Conservation (phyloP, 2,888 invertebrate species). For the Chydorus sphaericus region DNA sequence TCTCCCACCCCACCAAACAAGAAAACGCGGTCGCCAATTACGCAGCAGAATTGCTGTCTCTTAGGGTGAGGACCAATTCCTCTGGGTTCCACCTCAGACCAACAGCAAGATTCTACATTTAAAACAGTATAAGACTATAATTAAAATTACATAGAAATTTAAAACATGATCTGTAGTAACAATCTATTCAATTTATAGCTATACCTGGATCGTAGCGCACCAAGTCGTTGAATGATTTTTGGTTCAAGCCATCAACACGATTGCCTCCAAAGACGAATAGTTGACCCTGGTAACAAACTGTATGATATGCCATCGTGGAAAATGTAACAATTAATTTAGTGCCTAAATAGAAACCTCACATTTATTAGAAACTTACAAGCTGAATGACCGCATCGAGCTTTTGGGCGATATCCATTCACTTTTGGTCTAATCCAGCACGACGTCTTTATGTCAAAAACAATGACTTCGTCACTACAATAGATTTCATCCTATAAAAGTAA, state of each 20-base stretch:
- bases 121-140: conserved; percentile 19
- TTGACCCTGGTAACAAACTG: conserved; percentile 59
- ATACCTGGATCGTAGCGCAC: conserved; percentile 49
- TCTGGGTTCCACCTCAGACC: conserved; percentile 41
- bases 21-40: conserved; percentile 54
- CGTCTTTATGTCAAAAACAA: conserved; percentile 47
- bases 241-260: conserved; percentile 55
- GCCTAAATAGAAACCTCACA: background rate
- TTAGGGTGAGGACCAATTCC: conserved; percentile 48
- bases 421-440: conserved; percentile 50
- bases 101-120: conserved; percentile 37
- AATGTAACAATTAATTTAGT: conserved; percentile 5
- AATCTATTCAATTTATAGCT: too few relatives aligned
- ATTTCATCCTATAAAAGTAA: conserved; percentile 44
- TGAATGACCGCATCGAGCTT: conserved; percentile 77
- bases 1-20: conserved; percentile 85
- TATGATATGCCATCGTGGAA: conserved; percentile 30
- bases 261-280: conserved; percentile 86
- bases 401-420: conserved; percentile 46
- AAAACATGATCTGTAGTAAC: conserved; percentile 16
- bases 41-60: conserved; percentile 63
- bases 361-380: conserved; percentile 53
- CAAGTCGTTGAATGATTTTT: conserved; percentile 70
- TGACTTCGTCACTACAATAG: conserved; percentile 62
- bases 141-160: background rate